Base-by-base conservation (phyloP, 2,888 invertebrate genomes). In the Rhabditoides inermis region DNA sequence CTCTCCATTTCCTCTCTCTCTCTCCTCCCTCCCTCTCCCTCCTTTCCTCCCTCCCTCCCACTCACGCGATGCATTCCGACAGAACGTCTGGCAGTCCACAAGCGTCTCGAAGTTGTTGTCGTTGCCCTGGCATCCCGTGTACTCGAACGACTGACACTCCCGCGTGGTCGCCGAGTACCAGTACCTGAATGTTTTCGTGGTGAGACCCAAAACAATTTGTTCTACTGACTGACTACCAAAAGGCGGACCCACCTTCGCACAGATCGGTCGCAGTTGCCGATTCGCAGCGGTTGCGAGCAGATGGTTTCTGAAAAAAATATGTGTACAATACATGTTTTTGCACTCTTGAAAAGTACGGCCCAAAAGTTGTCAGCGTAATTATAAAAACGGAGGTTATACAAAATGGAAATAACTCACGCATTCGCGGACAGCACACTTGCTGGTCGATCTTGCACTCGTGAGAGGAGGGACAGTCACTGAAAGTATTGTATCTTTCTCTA, bases 71-170 rank as follows among this genome's bases (percentile, higher is more conserved):
- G 68, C 65, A 53, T 67, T 69, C 18, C 67, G 49, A 46, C 70
- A 70, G 55, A 63, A 69, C 0, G 62, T 69, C 42, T 64, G 66
- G 45, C 70, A 70, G 37, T 65, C 66, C 23, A 69, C 58, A 1
- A 62, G 61, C 1, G 63, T 68, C 45, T 62, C 64, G 39, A 71
- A 71, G 56, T 71, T 71, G 53, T 71, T 71, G 52, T 67, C 67
- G 46, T 71, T 71, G 39, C 70, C 70, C 35, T 68, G 67, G 41
- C 70, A 70, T n/a, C 68, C 66, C 23, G 68, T 68, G 48, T 66
- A 71, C 28, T 64, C 62, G 52, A 71, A 71, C 3, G 60, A 64
- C 40, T 70, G 67, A 22, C 70, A 71, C 48, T 66, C 69, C 20
- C 67, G 50, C 0, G 70, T 70, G 1, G 61, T 49, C 1, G 65